Base-by-base conservation (phyloP, 2,113 vertebrate genomes). In the Manacus vitellinus region DNA sequence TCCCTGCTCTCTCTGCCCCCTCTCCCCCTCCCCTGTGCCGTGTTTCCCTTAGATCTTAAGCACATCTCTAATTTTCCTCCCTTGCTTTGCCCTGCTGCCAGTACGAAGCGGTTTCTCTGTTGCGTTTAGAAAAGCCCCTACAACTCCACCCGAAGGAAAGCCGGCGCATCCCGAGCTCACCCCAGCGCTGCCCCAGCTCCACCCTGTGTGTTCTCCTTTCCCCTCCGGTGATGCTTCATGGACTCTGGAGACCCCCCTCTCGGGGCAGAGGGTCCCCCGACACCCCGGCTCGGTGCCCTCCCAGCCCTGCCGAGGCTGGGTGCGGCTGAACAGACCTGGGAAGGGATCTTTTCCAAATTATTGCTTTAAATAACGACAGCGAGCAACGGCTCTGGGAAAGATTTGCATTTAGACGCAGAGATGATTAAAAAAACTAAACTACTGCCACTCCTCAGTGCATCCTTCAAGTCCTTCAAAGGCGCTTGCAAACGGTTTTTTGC, bases 11-110 rank as follows among this genome's bases (percentile, higher is more conserved):
- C 23, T 27, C 30, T 14, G 3, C 18, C 19, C 8, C 18, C 15
- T 15, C 12, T 16, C 11, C 15, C 11, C 3, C 10, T 31, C 4
- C 18, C 18, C 20, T 0, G 13, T 0, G 7, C 62, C 10, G 37
- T 12, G 51, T n/a, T 89, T 35, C n/a, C 72, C 67, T 27, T 4
- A 31, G 19, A 31, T 75, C 81, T 19, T 9, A 72, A 46, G 10
- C 25, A 9, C 0, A 4, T 5, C 2, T 25, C 7, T 27, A 8
- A 8, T 18, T n/a, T 13, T 16, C 46, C 54, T 44, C 41, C 75
- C 24, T 7, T 11, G 27, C 56, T 74, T 43, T 85, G 59, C 74
- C 83, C 43, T 4, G 11, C 89, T 88, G 74, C 71, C 86, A 54
- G 61, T 1, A 49, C 23, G 2, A 20, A 68, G 49, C 1, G 5